These are phyloP conservation scores for Gryllus longicercus DNA, from an alignment of 2,888 invertebrate species.

Conservation along the genomic window DNA sequence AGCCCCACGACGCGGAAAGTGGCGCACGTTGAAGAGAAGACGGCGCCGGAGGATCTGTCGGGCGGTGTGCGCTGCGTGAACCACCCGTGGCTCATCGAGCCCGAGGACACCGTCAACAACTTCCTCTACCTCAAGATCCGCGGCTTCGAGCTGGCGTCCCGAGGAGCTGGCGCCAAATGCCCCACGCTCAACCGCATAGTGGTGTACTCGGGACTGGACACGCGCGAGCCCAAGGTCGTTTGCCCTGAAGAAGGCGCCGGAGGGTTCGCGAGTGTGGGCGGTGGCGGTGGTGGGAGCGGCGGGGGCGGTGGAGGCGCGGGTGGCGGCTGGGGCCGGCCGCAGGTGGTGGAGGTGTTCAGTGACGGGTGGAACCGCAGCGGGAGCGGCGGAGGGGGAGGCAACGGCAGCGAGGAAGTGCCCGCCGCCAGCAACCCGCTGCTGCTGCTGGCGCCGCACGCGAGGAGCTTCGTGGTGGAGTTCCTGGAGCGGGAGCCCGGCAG, in stretches of 20 bases:
- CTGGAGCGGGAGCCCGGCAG: slow-evolving; percentile 68
- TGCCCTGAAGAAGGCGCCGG: slow-evolving; percentile 39
- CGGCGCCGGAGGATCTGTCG: slow-evolving; percentile 40
- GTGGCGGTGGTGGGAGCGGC: slow-evolving; percentile 36
- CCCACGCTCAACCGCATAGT: slow-evolving; percentile 67
- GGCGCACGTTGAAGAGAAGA: slow-evolving; percentile 38
- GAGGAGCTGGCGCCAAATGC: slow-evolving; percentile 49
- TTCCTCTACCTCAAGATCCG: slow-evolving; percentile 69
- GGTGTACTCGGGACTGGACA: slow-evolving; percentile 67
- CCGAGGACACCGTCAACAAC: slow-evolving; percentile 64
- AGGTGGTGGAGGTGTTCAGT: slow-evolving; percentile 64
- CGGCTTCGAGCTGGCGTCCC: slow-evolving; percentile 55
- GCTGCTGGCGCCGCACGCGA: slow-evolving; percentile 52
- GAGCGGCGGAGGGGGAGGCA: slow-evolving; percentile 42
- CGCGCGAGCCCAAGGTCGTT: slow-evolving; percentile 56
- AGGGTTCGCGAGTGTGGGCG: slow-evolving; percentile 59
- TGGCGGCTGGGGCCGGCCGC: slow-evolving; percentile 44
- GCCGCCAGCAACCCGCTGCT: slow-evolving; percentile 41
- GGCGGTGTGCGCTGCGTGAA: slow-evolving; percentile 54
- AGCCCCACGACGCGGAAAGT: slow-evolving; percentile 50
- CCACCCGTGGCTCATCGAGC: slow-evolving; percentile 75
- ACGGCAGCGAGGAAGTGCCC: slow-evolving; percentile 40
- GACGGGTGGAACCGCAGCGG: slow-evolving; percentile 60
- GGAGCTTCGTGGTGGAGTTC: slow-evolving; percentile 73
- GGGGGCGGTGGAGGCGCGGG: slow-evolving; percentile 71